A percentile compares a stretch with the other conserved stretches of the same genome.
These are phyloP conservation scores for Oikopleura dioica DNA, from an alignment of 23 tunicate species.

Conservation along the genomic window DNA sequence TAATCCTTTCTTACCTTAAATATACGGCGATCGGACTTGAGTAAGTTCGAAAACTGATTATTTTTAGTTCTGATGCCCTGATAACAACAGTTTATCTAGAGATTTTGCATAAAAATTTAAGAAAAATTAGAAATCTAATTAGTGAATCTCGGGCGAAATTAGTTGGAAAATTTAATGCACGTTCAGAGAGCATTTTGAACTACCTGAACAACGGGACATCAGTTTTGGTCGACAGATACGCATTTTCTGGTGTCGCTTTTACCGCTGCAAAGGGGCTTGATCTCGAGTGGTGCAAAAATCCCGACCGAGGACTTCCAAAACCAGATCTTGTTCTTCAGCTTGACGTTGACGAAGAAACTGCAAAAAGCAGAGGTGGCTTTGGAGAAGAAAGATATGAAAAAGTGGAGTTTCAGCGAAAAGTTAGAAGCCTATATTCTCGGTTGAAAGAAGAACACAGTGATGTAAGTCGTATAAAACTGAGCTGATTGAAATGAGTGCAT, in stretches of 20 bases:
- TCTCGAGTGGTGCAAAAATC: conserved; percentile 47
- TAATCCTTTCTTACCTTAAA: too few relatives aligned
- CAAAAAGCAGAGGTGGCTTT: conserved; percentile 37
- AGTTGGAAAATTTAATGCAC: too few relatives aligned
- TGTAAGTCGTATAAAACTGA: conserved; percentile 15
- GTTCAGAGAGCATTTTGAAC: too few relatives aligned
- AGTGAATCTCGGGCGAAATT: too few relatives aligned
- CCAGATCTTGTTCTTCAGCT: conserved; percentile 53
- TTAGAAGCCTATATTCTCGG: conserved; percentile 21
- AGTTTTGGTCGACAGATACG: conserved; percentile 56
- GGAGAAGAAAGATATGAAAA: conserved; percentile 59
- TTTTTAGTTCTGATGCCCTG: too few relatives aligned
- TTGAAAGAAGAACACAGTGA: conserved; percentile 21
- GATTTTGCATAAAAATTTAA: too few relatives aligned
- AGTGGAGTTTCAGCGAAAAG: conserved; percentile 39
- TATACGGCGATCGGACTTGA: too few relatives aligned
- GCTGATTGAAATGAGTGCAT: not conserved
- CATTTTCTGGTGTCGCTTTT: conserved; percentile 75
- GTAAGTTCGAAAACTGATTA: too few relatives aligned
- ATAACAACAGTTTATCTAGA: too few relatives aligned
- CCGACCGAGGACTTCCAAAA: conserved; percentile 45
- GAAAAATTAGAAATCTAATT: too few relatives aligned
- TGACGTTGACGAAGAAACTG: conserved; percentile 19
- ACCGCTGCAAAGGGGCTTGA: conserved; percentile 48
- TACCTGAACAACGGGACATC: conserved; percentile 31